These are phyloP conservation scores for Aleadryas rufinucha DNA, from an alignment of 2,113 vertebrate genomes.

Conservation along the genomic window DNA sequence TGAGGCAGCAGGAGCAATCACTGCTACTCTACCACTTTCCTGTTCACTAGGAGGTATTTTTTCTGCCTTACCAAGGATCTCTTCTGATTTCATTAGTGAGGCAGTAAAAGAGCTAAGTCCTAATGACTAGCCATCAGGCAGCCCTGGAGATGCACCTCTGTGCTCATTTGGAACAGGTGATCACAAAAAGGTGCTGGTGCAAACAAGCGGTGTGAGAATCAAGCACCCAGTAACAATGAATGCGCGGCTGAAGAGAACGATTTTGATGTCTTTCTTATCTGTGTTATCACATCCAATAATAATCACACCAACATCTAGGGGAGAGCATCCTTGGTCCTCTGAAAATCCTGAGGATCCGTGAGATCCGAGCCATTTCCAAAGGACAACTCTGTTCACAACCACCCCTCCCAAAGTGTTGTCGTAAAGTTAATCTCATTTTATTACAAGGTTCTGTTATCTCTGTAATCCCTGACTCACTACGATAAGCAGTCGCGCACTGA, in stretches of 20 bases:
- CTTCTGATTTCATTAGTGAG: neutral
- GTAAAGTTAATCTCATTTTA: neutral
- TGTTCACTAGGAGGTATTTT: neutral
- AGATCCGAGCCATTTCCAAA: neutral
- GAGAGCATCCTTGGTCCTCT: neutral
- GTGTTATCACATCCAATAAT: neutral
- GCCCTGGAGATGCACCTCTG: neutral
- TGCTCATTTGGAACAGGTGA: neutral
- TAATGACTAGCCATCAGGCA: neutral
- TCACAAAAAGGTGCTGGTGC: neutral
- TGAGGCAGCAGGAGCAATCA: neutral
- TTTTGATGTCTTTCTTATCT: neutral
- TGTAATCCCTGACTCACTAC: neutral
- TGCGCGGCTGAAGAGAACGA: neutral
- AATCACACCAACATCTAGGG: neutral
- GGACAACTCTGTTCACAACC: neutral
- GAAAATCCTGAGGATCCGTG: neutral
- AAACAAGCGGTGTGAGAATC: rapidly evolving
- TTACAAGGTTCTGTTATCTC: neutral
- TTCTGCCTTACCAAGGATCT: neutral
- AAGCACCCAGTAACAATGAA: neutral
- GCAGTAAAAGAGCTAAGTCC: neutral
- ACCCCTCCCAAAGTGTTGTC: neutral
- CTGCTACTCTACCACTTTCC: neutral
- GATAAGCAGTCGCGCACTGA: neutral